Evolutionary conservation across 2,888 invertebrate genomes (phyloP).

Genomic region (Anoncus sp.): DNA sequence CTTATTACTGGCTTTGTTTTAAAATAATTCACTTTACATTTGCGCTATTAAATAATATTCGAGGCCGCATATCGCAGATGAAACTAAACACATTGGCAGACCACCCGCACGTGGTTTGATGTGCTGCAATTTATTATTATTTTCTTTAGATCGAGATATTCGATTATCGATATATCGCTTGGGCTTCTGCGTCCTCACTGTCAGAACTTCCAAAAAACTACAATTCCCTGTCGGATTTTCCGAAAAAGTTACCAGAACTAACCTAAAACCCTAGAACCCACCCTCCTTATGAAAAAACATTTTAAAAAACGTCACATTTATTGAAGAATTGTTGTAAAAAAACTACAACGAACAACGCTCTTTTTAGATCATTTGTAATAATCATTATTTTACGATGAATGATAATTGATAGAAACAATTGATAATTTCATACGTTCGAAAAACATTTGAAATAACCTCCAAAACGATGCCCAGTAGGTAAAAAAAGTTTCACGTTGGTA

Average conservation of each 20-base stretch:
- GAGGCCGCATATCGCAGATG: neutral
- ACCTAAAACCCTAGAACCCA: neutral
- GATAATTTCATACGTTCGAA: too few relatives aligned
- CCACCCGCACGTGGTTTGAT: constrained; percentile 47
- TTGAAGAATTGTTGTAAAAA: neutral
- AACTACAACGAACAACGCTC: neutral
- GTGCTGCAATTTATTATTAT: constrained; percentile 19
- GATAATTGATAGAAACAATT: neutral
- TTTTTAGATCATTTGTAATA: neutral
- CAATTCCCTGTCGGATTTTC: neutral
- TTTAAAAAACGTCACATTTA: neutral
- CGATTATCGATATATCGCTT: neutral
- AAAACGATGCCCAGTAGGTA: neutral
- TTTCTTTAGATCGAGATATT: neutral
- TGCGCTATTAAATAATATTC: constrained; percentile 10
- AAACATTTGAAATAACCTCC: neutral
- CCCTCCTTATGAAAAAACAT: neutral
- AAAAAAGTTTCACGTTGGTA: neutral
- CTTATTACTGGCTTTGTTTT: constrained; percentile 8
- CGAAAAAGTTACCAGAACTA: neutral
- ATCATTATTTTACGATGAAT: neutral
- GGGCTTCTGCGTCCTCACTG: too few relatives aligned
- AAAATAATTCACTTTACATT: constrained; percentile 22
- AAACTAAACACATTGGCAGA: constrained; percentile 20
- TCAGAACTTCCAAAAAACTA: neutral